Conservation (phyloP, 2,113 vertebrate genomes). For the Gopherus flavomarginatus region DNA sequence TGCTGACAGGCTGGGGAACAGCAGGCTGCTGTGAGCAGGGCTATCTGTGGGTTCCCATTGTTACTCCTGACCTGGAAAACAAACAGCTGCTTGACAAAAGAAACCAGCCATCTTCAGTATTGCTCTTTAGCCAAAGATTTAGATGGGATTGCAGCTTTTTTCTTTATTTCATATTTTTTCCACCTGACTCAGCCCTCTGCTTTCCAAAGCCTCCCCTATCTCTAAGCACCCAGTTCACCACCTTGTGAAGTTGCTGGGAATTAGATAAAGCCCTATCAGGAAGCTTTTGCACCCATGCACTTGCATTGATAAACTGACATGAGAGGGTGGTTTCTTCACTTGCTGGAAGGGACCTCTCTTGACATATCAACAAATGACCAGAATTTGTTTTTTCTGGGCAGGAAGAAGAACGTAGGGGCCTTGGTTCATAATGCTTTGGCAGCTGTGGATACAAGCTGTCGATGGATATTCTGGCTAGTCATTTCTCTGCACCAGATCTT, state of each 20-base stretch:
- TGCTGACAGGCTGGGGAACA: background rate
- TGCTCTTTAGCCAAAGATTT: background rate
- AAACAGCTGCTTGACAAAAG: background rate
- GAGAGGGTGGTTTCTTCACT: background rate
- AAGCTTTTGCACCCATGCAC: background rate
- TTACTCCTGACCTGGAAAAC: background rate
- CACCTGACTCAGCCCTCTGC: background rate
- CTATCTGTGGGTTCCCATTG: background rate
- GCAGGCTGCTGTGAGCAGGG: background rate
- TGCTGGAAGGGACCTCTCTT: background rate
- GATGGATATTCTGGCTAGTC: background rate
- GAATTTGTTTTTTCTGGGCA: background rate
- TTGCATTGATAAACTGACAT: background rate
- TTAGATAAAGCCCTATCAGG: background rate
- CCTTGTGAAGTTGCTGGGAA: background rate
- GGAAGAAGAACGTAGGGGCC: background rate
- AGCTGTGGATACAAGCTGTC: background rate
- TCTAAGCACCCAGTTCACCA: background rate
- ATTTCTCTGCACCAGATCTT: background rate
- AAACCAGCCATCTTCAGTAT: background rate
- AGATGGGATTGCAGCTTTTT: background rate
- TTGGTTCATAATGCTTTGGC: background rate
- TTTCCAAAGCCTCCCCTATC: background rate
- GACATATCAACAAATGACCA: background rate
- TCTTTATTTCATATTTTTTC: background rate